Base-by-base conservation (phyloP, 2,113 vertebrate species). In the Tylochromis polylepis region DNA sequence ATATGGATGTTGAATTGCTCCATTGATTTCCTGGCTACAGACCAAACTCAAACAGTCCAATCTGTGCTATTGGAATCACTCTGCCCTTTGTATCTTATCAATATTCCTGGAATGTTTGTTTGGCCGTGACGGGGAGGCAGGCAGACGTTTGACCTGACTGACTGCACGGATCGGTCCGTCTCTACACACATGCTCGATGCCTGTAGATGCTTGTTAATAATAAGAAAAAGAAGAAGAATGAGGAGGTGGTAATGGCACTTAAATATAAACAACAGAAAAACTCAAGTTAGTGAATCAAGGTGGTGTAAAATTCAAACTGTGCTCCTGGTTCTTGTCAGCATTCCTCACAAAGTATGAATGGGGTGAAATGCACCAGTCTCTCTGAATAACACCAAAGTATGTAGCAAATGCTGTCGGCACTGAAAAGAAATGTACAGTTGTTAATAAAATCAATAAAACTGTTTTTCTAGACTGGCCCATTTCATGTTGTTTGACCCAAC, bases 321-420 rank as follows among this genome's bases (percentile, higher is more conserved):
- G 91, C 88, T 91, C 77, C 82, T 84, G 80, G 86, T 83, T 75
- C 84, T 77, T 58, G 85, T 90, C 89, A 75, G 89, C 90, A 75
- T 90, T 86, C 94, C 89, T 90, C 83, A 87, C 89, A 49, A 87
- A 43, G 11, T 77, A 87, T 18, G 12, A 87, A 85, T 75, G 79
- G 87, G 85, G 89, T 75, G 56, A 86, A 75, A 56, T 3, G 91
- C 62, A 87, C 18, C 88, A 5, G 87, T 85, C 90, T 95, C 91
- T 94, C 93, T 38, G 92, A 95, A 94, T 96, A 91, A 96, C 97
- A 96, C 96, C 97, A 96, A 97, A 97, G 95, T 96, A 95, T 96
- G 96, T 97, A 97, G 97, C 97, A 95, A 97, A 97, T 88, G 96
- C 95, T 95, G 95, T 96, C 94, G 86, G 95, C 96, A 96, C 96